Evolutionary conservation across 2,113 vertebrate species (phyloP), one percentile per base, ranked within the genome.

Genomic region (Sinocyclocheilus anshuiensis): DNA sequence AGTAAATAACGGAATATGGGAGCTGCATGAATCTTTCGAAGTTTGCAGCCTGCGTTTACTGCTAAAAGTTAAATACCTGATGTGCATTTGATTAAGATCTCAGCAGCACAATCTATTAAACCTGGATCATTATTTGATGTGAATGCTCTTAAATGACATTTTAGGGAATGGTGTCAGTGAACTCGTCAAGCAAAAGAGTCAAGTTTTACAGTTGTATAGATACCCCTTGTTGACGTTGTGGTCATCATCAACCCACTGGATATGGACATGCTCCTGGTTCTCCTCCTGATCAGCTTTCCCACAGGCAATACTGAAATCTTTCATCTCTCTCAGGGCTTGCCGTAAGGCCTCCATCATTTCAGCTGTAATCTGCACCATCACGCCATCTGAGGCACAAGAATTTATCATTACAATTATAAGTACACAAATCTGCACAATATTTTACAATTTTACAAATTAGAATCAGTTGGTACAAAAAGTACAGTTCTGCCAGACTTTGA

Each of bases 331-430:
- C 92, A 99, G 93, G 4, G 97, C 96, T 93, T 98, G 97, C 83
- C 98, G 95, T 90, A 99, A 85, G 10, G 96, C 94, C 85, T 99
- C 98, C 98, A 99, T 99, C 80, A 95, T 98, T 92, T 99, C 98
- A 0, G 97, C 96, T 0, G 97, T 98, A 93, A 99, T 98, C 95
- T 99, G 98, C 91, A 99, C 97, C 98, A 99, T 99, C 22, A 99
- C 96, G 1, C 98, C 98, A 74, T 99, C 98, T 99, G 84, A 69
- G 67, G 50, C 6, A 72, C n/a, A 61, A 77, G 67, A 8, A 22
- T 59, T 59, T 78, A 55, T 2, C 0, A 9, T 77, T 77, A 77
- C 78, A 65, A 16, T 13, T 3, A 33, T 18, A 48, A 29, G 22
- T 22, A 48, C 45, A 3, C 45, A 48, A 12, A 48, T 16, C 48